Conservation (phyloP, 2,113 vertebrate genomes). For the Numida meleagris region DNA sequence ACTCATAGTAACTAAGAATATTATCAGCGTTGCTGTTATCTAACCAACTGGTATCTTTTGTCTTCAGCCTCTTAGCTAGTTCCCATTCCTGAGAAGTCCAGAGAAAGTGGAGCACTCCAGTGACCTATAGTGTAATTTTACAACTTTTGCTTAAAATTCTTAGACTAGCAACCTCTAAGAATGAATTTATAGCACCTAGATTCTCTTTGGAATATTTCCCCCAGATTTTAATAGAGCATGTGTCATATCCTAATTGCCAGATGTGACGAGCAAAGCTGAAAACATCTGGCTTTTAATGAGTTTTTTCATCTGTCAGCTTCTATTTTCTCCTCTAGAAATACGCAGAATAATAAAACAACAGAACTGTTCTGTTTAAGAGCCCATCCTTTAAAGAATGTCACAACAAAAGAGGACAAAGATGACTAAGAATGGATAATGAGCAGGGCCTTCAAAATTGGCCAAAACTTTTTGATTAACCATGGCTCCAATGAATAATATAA, state of each 20-base stretch:
- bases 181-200: background rate
- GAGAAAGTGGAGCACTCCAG: background rate
- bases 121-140: background rate
- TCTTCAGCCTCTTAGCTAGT: background rate
- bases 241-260: slow-evolving; percentile 7
- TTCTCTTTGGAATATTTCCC: background rate
- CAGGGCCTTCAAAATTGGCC: background rate
- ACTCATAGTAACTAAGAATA: background rate
- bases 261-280: background rate
- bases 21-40: background rate
- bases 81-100: background rate
- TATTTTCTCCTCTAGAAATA: slow-evolving; percentile 17
- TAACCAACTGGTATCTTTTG: background rate
- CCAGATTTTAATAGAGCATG: slow-evolving; percentile 35
- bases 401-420: slow-evolving; percentile 19
- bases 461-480: slow-evolving; percentile 9
- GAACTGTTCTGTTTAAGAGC: background rate
- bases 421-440: slow-evolving; percentile 20
- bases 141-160: background rate
- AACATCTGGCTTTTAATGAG: slow-evolving; percentile 55
- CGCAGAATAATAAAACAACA: background rate
- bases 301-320: slow-evolving; percentile 35
- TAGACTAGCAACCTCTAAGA: background rate
- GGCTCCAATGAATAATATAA: slow-evolving; percentile 31
- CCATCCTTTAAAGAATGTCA: background rate